Evolutionary conservation across 1,140 invertebrate genomes (phyloP).

Genomic region (Papilio xuthus): DNA sequence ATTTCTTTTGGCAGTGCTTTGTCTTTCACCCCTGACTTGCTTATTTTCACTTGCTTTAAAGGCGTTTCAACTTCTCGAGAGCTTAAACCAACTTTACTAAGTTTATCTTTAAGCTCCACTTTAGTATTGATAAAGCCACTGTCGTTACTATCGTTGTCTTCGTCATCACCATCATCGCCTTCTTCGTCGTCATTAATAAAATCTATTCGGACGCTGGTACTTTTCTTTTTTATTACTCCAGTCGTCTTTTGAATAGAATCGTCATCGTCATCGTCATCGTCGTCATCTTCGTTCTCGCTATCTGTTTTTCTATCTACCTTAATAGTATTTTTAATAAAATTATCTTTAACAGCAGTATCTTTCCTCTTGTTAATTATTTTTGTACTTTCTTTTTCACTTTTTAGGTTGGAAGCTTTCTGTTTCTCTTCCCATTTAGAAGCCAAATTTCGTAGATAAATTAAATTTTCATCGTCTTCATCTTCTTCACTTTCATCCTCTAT

Average conservation of each 20-base stretch:
- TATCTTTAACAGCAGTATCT: neutral
- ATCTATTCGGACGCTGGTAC: neutral
- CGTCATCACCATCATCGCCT: conserved; percentile 42
- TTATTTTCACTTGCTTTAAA: neutral
- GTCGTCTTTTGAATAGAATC: neutral
- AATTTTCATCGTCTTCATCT: conserved; percentile 47
- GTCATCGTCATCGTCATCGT: conserved; percentile 47
- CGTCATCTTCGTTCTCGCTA: conserved; percentile 38
- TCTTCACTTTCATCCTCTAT: conserved; percentile 45
- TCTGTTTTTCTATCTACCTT: conserved; percentile 23
- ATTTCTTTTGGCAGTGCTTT: conserved; percentile 32
- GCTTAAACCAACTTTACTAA: conserved; percentile 28
- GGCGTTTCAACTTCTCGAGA: neutral
- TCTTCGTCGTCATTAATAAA: conserved; percentile 49
- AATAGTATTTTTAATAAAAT: conserved; percentile 12
- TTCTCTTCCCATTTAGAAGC: conserved; percentile 37
- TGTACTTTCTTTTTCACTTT: neutral
- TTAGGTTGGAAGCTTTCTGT: conserved; percentile 10
- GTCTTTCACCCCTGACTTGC: conserved; percentile 31
- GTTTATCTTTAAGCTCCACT: conserved; percentile 28
- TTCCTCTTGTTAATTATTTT: conserved; percentile 1
- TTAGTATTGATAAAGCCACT: neutral
- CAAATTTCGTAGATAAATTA: conserved; percentile 28
- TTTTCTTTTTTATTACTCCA: neutral
- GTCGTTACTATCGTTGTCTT: conserved; percentile 15